Percentiles rank a stretch among this genome's conserved stretches.
Conservation (phyloP, 2,888 invertebrate genomes). For the Merodon equestris region DNA sequence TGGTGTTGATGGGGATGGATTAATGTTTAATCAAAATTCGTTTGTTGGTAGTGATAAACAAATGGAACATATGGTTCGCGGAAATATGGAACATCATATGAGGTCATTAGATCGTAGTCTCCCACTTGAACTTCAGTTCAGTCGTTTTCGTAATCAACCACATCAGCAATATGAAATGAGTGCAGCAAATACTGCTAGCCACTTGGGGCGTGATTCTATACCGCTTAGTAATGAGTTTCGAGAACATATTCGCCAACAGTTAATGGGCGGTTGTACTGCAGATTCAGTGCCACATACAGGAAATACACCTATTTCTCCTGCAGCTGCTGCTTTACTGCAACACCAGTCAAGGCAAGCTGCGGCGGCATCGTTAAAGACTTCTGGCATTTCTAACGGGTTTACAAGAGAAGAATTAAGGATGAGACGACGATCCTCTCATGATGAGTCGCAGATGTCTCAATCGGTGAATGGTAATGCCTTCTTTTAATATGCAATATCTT, state of each 20-base stretch:
- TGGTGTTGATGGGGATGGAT: slow-evolving; percentile 65
- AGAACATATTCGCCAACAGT: slow-evolving; percentile 77
- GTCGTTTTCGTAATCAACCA: slow-evolving; percentile 77
- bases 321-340: slow-evolving; percentile 76
- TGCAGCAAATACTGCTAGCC: slow-evolving; percentile 11
- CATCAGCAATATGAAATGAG: slow-evolving; percentile 48
- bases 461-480: slow-evolving; percentile 44
- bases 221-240: slow-evolving; percentile 77
- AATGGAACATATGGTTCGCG: slow-evolving; percentile 71
- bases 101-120: slow-evolving; percentile 78
- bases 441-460: slow-evolving; percentile 78
- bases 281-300: slow-evolving; percentile 75
- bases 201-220: slow-evolving; percentile 71
- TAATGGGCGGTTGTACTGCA: slow-evolving; percentile 73
- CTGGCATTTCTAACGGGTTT: slow-evolving; percentile 70
- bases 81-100: slow-evolving; percentile 79
- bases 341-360: slow-evolving; percentile 77
- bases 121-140: slow-evolving; percentile 78
- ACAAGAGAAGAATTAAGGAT: slow-evolving; percentile 78
- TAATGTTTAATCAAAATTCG: slow-evolving; percentile 71
- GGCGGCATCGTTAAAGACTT: slow-evolving; percentile 70
- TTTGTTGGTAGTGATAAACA: slow-evolving; percentile 46
- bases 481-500: not conserved
- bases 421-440: slow-evolving; percentile 79
- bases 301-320: slow-evolving; percentile 75